Evolutionary conservation across 2,113 vertebrate species (phyloP).

Genomic region (Tinamus guttatus): DNA sequence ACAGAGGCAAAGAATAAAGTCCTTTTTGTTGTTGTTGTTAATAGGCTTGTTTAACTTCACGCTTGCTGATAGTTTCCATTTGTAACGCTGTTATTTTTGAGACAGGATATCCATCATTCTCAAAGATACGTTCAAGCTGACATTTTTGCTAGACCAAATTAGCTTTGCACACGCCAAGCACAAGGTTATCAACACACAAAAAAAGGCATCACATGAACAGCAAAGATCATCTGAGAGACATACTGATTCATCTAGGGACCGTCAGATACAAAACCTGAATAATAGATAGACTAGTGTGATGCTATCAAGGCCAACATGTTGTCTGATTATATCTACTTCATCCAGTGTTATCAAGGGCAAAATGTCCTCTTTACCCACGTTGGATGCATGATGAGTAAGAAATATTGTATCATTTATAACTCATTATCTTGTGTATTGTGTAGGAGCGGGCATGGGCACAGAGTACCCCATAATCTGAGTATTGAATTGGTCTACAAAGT

Average conservation of each 20-base stretch:
- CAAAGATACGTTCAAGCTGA: neutral
- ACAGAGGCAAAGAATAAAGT: neutral
- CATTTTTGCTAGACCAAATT: slow-evolving; percentile 32
- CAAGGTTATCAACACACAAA: neutral
- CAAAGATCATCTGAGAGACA: neutral
- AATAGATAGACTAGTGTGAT: neutral
- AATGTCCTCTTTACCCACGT: neutral
- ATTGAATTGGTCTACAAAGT: neutral
- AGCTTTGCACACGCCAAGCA: slow-evolving; percentile 21
- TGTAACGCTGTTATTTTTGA: neutral
- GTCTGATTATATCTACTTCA: slow-evolving; percentile 32
- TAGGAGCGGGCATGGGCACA: neutral
- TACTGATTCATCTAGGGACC: neutral
- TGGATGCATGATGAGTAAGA: neutral
- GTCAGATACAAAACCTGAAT: slow-evolving; percentile 2
- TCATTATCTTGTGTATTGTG: neutral
- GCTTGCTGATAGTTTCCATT: neutral
- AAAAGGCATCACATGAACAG: neutral
- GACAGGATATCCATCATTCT: slow-evolving; percentile 14
- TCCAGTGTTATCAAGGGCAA: slow-evolving; percentile 31
- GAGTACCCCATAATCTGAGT: neutral
- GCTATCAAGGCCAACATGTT: neutral
- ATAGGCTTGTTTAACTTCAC: neutral
- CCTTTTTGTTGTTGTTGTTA: neutral
- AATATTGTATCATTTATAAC: neutral